These are phyloP conservation scores for Strix uralensis DNA, from an alignment of 2,113 vertebrate genomes.

Conservation along the genomic window DNA sequence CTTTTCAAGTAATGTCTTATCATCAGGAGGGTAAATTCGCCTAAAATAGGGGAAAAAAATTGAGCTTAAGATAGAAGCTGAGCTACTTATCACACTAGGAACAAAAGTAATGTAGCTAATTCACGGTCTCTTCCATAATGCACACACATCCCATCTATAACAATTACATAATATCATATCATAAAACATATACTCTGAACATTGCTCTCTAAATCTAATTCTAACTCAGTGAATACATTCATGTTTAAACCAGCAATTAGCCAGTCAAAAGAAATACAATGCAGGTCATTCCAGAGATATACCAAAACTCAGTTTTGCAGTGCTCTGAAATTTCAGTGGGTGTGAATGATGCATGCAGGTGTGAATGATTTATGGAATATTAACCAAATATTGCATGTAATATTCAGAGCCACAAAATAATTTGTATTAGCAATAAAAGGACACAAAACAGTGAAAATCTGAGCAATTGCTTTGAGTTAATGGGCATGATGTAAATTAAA, in stretches of 20 bases:
- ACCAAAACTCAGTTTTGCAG: neutral
- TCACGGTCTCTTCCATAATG: neutral
- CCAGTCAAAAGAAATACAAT: neutral
- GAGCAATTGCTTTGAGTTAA: neutral
- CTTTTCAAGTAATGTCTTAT: constrained; percentile 95
- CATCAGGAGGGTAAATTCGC: constrained; percentile 98
- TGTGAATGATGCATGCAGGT: neutral
- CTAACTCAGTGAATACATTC: neutral
- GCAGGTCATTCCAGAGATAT: neutral
- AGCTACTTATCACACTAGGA: neutral
- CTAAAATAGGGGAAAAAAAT: constrained; percentile 64
- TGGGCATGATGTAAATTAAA: neutral
- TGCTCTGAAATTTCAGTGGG: neutral
- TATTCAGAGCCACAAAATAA: neutral
- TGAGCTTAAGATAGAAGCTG: neutral
- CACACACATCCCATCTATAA: neutral
- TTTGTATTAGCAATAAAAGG: neutral
- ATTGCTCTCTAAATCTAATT: neutral
- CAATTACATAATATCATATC: neutral
- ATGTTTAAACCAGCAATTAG: neutral
- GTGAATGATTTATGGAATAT: neutral
- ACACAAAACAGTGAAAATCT: neutral
- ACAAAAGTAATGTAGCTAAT: neutral
- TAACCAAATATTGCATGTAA: constrained; percentile 1
- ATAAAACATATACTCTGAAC: neutral